phyloP scores from a whole-genome alignment of 2,888 invertebrate genomes.

The Syritta pipiens region DNA sequence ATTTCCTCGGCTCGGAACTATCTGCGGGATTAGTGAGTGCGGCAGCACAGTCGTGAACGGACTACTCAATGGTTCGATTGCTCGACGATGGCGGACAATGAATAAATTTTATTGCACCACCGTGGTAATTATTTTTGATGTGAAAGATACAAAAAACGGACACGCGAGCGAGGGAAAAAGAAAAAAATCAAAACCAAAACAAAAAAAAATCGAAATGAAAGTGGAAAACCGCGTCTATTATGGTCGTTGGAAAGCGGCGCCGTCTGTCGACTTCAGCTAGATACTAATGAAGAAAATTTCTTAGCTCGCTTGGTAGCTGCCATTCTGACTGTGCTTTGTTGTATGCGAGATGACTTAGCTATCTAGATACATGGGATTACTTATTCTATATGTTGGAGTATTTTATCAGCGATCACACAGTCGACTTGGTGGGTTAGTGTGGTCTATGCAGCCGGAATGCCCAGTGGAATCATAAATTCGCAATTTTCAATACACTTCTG shows the following conservation, averaged over 20 bases:
- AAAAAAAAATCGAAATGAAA: conserved; percentile 38
- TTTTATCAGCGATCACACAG: neutral
- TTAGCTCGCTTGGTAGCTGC: neutral
- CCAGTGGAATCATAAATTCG: too few relatives aligned
- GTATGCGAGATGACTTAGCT: neutral
- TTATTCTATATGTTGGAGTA: too few relatives aligned
- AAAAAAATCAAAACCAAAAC: conserved; percentile 12
- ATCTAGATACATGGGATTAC: conserved; percentile 16
- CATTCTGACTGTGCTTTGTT: neutral
- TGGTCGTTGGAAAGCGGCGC: conserved; percentile 14
- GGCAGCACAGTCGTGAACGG: too few relatives aligned
- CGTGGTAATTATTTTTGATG: conserved; percentile 7
- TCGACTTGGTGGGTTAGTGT: too few relatives aligned
- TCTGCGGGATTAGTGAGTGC: too few relatives aligned
- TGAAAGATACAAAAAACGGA: neutral
- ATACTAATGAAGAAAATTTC: conserved; percentile 11
- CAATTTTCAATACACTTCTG: too few relatives aligned
- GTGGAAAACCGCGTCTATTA: neutral
- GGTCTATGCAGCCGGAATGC: too few relatives aligned
- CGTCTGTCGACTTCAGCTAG: conserved; percentile 26
- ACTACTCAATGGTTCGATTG: conserved; percentile 11
- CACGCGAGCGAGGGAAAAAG: too few relatives aligned
- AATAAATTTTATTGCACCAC: conserved; percentile 35
- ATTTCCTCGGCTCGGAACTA: conserved; percentile 1
- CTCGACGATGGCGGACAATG: too few relatives aligned